These are phyloP conservation scores for Corapipo altera DNA, from an alignment of 2,113 vertebrate species.

Conservation along the genomic window DNA sequence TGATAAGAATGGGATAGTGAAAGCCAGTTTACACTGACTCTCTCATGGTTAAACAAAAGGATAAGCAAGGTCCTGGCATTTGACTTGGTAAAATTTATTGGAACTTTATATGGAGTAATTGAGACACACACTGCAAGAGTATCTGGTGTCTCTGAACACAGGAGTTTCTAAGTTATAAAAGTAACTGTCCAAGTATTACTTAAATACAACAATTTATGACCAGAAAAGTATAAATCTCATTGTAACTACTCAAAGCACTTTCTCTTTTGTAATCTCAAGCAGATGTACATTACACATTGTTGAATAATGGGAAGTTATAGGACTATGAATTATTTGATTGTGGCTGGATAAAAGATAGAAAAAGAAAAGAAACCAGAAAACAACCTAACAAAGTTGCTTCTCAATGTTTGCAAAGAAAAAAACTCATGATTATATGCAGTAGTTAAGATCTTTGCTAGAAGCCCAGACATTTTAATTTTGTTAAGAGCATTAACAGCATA, in stretches of 20 bases:
- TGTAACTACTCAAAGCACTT: background rate
- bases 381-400: background rate
- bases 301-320: background rate
- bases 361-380: background rate
- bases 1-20: background rate
- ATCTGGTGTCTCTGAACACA: background rate
- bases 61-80: background rate
- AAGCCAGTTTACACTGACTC: background rate
- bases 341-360: background rate
- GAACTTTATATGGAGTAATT: background rate
- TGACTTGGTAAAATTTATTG: background rate
- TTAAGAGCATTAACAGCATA: background rate
- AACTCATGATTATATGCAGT: background rate
- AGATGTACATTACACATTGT: background rate
- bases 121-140: background rate
- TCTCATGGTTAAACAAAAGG: background rate
- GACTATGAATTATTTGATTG: background rate
- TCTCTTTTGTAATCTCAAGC: background rate
- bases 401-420: background rate
- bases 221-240: background rate
- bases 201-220: background rate
- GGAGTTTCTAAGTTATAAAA: background rate
- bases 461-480: background rate
- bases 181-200: background rate
- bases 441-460: background rate